Percentiles rank a stretch among this genome's conserved stretches.
These are phyloP conservation scores for Amblyopsis hoosieri DNA, from an alignment of 2,797 vertebrate genomes.

Conservation along the genomic window DNA sequence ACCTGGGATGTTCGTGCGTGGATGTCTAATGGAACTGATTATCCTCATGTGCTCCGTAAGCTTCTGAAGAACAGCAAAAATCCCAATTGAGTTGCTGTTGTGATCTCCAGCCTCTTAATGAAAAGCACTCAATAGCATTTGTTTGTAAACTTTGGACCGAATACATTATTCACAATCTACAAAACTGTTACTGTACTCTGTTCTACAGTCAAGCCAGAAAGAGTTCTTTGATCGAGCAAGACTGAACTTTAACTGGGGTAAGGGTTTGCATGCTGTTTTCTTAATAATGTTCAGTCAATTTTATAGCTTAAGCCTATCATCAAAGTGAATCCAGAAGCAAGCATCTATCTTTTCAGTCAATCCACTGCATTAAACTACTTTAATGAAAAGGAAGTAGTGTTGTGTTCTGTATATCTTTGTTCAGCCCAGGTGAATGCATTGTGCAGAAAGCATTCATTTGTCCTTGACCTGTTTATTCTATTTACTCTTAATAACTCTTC, in stretches of 20 bases:
- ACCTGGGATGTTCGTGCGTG: constrained; percentile 51
- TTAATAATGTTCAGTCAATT: constrained; percentile 14
- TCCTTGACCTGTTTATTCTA: constrained; percentile 3
- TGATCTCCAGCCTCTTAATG: constrained; percentile 58
- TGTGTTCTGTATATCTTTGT: constrained; percentile 29
- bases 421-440: constrained; percentile 18
- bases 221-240: constrained; percentile 4
- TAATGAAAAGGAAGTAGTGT: constrained; percentile 12
- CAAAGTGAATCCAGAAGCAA: not conserved
- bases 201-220: constrained; percentile 22
- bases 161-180: constrained; percentile 28
- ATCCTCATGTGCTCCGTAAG: constrained; percentile 29
- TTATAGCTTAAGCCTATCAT: not conserved
- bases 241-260: constrained; percentile 1
- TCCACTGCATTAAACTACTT: not conserved
- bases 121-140: constrained; percentile 68
- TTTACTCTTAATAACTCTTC: not conserved
- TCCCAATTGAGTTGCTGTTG: constrained; percentile 53
- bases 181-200: too few species aligned
- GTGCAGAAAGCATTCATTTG: constrained; percentile 21
- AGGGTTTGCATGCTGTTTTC: constrained; percentile 10
- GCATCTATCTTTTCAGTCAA: constrained; percentile 8
- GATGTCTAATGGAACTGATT: constrained; percentile 57
- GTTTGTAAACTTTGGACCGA: constrained; percentile 49
- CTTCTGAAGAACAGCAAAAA: constrained; percentile 39